Evolutionary conservation across 1,140 invertebrate genomes (phyloP).

Genomic region (Maconellicoccus hirsutus): DNA sequence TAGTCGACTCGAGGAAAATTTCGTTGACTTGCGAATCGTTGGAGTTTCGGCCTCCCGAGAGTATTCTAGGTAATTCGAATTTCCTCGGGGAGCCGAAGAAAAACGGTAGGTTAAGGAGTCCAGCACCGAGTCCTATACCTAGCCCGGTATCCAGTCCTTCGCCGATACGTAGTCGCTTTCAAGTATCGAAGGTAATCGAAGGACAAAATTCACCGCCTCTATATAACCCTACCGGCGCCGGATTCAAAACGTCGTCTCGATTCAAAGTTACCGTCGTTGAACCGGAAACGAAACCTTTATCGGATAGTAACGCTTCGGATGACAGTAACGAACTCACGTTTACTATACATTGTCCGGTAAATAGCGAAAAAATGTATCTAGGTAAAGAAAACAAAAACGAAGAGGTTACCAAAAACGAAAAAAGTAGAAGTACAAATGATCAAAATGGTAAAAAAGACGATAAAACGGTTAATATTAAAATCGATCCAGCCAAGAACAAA

Average conservation of each 20-base stretch:
- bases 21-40: slow-evolving; percentile 43
- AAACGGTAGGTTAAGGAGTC: slow-evolving; percentile 45
- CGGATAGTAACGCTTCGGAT: not conserved
- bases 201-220: slow-evolving; percentile 14
- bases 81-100: slow-evolving; percentile 31
- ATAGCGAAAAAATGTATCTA: not conserved
- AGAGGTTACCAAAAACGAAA: not conserved
- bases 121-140: slow-evolving; percentile 52
- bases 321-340: not conserved
- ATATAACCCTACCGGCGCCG: slow-evolving; percentile 2
- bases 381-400: not conserved
- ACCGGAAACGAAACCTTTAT: slow-evolving; percentile 3
- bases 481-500: slow-evolving; percentile 15
- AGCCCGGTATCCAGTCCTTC: slow-evolving; percentile 54
- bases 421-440: not conserved
- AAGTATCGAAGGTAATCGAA: slow-evolving; percentile 30
- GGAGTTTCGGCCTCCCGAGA: not conserved
- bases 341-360: not conserved
- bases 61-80: slow-evolving; percentile 32
- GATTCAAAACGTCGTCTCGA: not conserved
- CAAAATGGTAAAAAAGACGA: not conserved
- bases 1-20: slow-evolving; percentile 46
- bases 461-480: not conserved
- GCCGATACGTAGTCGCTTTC: slow-evolving; percentile 31
- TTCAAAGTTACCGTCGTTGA: slow-evolving; percentile 28